phyloP scores from a whole-genome alignment of 2,113 vertebrate genomes.

The Lophura nycthemera region DNA sequence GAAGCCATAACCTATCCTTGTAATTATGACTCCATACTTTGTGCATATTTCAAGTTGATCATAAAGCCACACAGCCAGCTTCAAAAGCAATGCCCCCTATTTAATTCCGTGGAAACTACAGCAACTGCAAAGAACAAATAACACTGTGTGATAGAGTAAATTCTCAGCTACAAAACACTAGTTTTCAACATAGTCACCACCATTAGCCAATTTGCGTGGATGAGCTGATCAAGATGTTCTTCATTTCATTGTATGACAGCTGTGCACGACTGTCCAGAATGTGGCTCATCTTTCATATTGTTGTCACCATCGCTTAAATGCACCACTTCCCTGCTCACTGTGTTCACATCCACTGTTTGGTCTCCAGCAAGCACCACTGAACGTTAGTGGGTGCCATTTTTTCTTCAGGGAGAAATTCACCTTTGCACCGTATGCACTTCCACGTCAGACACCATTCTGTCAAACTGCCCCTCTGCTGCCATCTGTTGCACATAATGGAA shows the following conservation, averaged over 20 bases:
- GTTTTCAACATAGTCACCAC: not conserved
- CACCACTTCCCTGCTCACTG: not conserved
- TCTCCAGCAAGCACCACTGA: not conserved
- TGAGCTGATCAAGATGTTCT: not conserved
- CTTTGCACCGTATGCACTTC: too few species aligned
- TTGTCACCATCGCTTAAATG: not conserved
- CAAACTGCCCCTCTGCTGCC: too few species aligned
- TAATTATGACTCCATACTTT: not conserved
- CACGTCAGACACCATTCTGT: too few species aligned
- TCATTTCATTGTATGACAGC: not conserved
- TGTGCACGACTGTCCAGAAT: not conserved
- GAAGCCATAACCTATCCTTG: not conserved
- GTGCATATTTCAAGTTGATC: not conserved
- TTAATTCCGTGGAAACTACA: not conserved
- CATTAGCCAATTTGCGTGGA: not conserved
- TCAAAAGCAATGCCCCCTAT: not conserved
- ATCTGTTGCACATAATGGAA: too few species aligned
- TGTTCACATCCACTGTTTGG: not conserved
- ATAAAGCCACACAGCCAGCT: not conserved
- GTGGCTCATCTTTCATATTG: not conserved
- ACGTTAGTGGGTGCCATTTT: not conserved
- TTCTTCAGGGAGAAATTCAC: too few species aligned
- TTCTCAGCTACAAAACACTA: not conserved
- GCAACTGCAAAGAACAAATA: not conserved
- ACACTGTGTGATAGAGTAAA: not conserved